Conservation (phyloP, 2,113 vertebrate species). For the Prunella fulvescens region DNA sequence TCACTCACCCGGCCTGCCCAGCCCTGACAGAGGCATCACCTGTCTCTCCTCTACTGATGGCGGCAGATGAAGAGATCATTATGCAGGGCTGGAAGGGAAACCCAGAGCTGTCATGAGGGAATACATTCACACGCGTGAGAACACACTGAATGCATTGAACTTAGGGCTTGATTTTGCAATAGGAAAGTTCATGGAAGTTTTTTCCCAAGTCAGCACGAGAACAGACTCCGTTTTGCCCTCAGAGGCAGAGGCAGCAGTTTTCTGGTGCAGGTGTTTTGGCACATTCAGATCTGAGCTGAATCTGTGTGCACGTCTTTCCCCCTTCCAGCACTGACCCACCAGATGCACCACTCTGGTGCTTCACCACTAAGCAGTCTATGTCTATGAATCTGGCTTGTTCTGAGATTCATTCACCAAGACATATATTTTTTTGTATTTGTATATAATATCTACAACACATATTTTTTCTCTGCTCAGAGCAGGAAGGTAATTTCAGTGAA, state of each 20-base stretch:
- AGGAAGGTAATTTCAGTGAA: neutral
- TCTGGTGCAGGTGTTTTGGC: neutral
- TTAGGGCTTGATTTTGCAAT: neutral
- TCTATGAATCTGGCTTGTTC: neutral
- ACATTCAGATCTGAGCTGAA: neutral
- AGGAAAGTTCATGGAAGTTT: neutral
- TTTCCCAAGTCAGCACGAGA: accelerated
- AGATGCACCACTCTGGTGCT: too few relatives aligned
- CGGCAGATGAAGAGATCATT: constrained; percentile 62
- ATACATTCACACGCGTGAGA: neutral
- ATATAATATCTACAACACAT: neutral
- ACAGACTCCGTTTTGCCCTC: neutral
- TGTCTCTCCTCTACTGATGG: constrained; percentile 62
- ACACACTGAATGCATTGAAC: neutral
- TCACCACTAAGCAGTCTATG: too few relatives aligned
- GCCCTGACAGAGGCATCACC: constrained; percentile 45
- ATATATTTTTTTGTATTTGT: neutral
- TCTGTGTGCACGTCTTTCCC: neutral
- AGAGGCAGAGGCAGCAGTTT: neutral
- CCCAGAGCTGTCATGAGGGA: neutral
- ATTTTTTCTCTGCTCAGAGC: neutral
- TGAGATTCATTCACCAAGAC: neutral
- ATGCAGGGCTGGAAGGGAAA: constrained; percentile 16
- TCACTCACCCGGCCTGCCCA: constrained; percentile 56
- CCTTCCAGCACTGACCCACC: neutral